Conservation (phyloP, 1,140 invertebrate genomes). For the Nymphalis io region DNA sequence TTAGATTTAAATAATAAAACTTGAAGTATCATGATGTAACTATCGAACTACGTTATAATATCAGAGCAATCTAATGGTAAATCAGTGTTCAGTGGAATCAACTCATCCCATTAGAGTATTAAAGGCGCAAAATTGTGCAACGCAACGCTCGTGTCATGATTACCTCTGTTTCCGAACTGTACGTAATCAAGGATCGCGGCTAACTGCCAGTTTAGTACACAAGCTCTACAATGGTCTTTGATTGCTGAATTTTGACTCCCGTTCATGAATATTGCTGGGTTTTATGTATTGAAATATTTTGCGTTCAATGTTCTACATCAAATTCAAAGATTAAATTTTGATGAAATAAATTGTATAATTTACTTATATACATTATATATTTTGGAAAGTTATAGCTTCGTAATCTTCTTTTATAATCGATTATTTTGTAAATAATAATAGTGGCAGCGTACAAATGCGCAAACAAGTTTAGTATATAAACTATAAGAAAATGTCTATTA, state of each 20-base stretch:
- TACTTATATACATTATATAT: too few relatives aligned
- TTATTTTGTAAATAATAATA: too few relatives aligned
- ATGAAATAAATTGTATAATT: too few relatives aligned
- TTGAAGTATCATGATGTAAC: neutral
- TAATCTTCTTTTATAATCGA: too few relatives aligned
- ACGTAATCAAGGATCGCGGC: conserved; percentile 39
- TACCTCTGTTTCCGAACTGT: conserved; percentile 31
- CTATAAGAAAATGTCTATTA: too few relatives aligned
- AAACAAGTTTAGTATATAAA: too few relatives aligned
- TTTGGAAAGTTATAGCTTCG: too few relatives aligned
- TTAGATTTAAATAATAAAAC: neutral
- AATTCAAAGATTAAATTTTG: too few relatives aligned
- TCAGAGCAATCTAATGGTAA: conserved; percentile 12
- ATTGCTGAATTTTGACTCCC: conserved; percentile 7
- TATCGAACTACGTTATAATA: neutral
- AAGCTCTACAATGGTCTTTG: conserved; percentile 8
- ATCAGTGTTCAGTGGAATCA: conserved; percentile 24
- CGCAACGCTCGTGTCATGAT: conserved; percentile 40
- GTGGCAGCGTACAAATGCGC: too few relatives aligned
- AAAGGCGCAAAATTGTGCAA: conserved; percentile 40
- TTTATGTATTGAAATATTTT: neutral
- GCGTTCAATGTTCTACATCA: too few relatives aligned
- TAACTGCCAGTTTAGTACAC: conserved; percentile 32
- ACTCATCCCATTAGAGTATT: conserved; percentile 31
- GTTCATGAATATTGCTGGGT: neutral